A percentile compares a stretch with the other conserved stretches of the same genome.
Conservation (phyloP, 2,888 invertebrate species). For the Drosophila nr. fundita region DNA sequence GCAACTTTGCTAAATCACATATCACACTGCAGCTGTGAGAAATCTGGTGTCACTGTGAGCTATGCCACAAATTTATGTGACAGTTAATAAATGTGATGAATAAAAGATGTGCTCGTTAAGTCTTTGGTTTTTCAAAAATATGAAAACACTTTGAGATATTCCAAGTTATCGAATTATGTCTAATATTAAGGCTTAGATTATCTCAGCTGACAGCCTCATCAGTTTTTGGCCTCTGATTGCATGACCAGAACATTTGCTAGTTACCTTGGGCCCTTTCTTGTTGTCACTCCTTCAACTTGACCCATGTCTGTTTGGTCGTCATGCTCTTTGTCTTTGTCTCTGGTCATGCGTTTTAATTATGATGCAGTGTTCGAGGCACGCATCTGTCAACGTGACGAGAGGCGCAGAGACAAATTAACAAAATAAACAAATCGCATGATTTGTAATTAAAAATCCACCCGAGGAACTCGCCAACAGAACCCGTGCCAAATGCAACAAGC, state of each 20-base stretch:
- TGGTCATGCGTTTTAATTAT: slow-evolving; percentile 80
- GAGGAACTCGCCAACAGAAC: slow-evolving; percentile 23
- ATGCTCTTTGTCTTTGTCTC: slow-evolving; percentile 34
- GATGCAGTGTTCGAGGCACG: slow-evolving; percentile 74
- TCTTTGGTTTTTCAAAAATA: not conserved
- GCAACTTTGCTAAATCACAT: slow-evolving; percentile 50
- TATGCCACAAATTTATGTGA: slow-evolving; percentile 48
- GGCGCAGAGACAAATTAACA: slow-evolving; percentile 67
- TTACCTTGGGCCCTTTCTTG: slow-evolving; percentile 39
- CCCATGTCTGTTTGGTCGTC: slow-evolving; percentile 57
- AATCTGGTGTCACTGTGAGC: slow-evolving; percentile 21
- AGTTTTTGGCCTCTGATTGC: slow-evolving; percentile 13
- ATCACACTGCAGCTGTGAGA: slow-evolving; percentile 30
- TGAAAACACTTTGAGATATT: not conserved
- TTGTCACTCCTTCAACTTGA: slow-evolving; percentile 73
- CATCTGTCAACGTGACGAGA: slow-evolving; percentile 78
- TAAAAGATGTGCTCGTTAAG: slow-evolving; percentile 5
- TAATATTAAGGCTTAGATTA: slow-evolving; percentile 23
- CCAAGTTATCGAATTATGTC: not conserved
- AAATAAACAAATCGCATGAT: slow-evolving; percentile 74
- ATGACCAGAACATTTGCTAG: slow-evolving; percentile 52
- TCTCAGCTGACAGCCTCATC: slow-evolving; percentile 21
- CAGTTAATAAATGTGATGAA: slow-evolving; percentile 44
- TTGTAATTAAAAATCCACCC: slow-evolving; percentile 62
- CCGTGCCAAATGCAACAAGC: slow-evolving; percentile 54